These are phyloP conservation scores for Mus pahari DNA, from an alignment of 2,113 vertebrate species.

Conservation along the genomic window DNA sequence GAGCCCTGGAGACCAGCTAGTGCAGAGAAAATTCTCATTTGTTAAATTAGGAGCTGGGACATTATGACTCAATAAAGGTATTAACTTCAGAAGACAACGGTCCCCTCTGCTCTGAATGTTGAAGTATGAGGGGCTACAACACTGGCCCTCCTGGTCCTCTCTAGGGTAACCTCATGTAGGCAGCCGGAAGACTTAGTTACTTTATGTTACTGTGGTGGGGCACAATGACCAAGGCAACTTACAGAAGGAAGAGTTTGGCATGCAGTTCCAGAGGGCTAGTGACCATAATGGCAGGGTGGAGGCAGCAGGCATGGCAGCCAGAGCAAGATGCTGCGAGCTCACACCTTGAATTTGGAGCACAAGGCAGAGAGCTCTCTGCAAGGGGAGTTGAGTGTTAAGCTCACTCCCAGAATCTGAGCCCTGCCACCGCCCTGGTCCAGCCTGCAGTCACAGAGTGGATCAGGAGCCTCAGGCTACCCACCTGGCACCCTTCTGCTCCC, in stretches of 20 bases:
- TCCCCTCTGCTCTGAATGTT: not conserved
- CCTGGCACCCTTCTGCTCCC: not conserved
- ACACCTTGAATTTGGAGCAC: not conserved
- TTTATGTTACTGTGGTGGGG: not conserved
- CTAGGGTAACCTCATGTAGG: not conserved
- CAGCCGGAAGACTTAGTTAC: not conserved
- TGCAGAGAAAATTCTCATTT: not conserved
- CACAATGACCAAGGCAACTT: not conserved
- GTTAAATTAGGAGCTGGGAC: not conserved
- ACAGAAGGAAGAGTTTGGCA: not conserved
- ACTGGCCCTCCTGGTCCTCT: not conserved
- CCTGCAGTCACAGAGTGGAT: not conserved
- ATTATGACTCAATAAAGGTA: not conserved
- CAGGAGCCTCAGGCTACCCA: not conserved
- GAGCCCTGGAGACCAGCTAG: not conserved
- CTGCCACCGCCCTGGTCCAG: too few relatives aligned
- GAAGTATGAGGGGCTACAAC: not conserved
- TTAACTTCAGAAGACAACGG: not conserved
- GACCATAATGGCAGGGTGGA: too few relatives aligned
- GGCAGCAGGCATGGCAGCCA: not conserved
- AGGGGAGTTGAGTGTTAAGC: not conserved
- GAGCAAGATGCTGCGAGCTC: not conserved
- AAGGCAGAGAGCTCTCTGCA: not conserved
- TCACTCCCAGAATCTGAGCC: not conserved
- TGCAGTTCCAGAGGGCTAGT: not conserved